Conservation (phyloP, 2,797 vertebrate genomes). For the Sparus aurata region DNA sequence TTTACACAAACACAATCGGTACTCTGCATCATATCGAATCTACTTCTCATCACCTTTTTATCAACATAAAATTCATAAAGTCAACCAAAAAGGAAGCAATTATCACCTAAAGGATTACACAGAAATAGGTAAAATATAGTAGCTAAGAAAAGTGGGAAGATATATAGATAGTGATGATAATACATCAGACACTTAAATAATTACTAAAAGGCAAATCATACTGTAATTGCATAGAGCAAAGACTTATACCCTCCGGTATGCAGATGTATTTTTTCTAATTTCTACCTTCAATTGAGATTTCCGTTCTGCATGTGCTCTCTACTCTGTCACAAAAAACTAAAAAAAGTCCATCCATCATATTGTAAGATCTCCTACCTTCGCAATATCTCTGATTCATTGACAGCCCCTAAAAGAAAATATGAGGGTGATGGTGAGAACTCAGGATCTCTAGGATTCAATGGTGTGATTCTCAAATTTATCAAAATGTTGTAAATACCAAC, state of each 20-base stretch:
- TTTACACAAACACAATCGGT: background rate
- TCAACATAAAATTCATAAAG: background rate
- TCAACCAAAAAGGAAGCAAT: background rate
- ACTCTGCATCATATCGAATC: background rate
- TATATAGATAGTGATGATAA: too few species aligned
- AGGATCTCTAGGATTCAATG: background rate
- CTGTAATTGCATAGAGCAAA: too few species aligned
- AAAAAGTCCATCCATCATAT: background rate
- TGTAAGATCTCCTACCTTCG: constrained; percentile 40
- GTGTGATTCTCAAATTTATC: background rate
- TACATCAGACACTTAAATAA: too few species aligned
- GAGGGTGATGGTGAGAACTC: background rate
- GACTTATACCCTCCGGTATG: background rate
- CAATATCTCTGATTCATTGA: background rate
- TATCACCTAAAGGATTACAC: background rate
- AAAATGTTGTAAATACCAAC: background rate
- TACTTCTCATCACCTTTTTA: too few species aligned
- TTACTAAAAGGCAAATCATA: too few species aligned
- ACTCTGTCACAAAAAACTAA: background rate
- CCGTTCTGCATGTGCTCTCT: too few species aligned
- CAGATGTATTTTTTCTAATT: background rate
- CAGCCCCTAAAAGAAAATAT: background rate
- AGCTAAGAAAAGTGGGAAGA: background rate
- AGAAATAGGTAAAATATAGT: background rate
- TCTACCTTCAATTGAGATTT: background rate